Percentiles rank a stretch among this genome's conserved stretches.
Conservation (phyloP, 2,888 invertebrate genomes). For the Coelinius sp. region DNA sequence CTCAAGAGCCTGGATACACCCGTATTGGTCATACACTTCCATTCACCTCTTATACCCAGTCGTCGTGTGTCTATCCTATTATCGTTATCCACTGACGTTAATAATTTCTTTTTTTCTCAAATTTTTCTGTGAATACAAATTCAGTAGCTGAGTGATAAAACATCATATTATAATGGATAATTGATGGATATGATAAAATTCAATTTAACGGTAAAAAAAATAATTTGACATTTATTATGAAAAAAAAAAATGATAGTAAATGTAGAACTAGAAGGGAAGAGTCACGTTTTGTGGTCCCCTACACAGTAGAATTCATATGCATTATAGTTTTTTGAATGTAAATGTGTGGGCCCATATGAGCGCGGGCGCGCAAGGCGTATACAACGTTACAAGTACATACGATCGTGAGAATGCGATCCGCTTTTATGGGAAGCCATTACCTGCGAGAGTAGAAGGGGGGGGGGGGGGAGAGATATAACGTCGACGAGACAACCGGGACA, state of each 20-base stretch:
- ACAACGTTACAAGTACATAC: slow-evolving; percentile 39
- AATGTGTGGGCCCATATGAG: slow-evolving; percentile 42
- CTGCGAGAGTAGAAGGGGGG: neutral
- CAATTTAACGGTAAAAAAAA: neutral
- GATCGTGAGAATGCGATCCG: slow-evolving; percentile 53
- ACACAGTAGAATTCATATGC: slow-evolving; percentile 40
- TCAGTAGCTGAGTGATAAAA: too few relatives aligned
- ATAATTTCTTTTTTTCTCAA: slow-evolving; percentile 27
- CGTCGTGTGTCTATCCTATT: slow-evolving; percentile 23
- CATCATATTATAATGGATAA: too few relatives aligned
- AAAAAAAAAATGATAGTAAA: too few relatives aligned
- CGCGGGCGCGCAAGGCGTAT: slow-evolving; percentile 37
- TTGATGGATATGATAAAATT: too few relatives aligned
- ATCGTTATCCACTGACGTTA: slow-evolving; percentile 41
- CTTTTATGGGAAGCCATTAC: slow-evolving; percentile 54
- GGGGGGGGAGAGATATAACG: slow-evolving; percentile 30
- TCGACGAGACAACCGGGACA: slow-evolving; percentile 40
- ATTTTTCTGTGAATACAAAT: neutral
- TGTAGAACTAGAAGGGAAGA: slow-evolving; percentile 17
- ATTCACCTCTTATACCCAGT: slow-evolving; percentile 20
- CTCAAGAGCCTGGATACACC: slow-evolving; percentile 40
- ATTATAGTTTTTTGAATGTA: slow-evolving; percentile 46
- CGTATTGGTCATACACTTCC: slow-evolving; percentile 28
- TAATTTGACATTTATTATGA: neutral
- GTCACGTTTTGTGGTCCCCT: slow-evolving; percentile 47